Conservation (phyloP, 2,113 vertebrate genomes). For the Cryptotis parvus region DNA sequence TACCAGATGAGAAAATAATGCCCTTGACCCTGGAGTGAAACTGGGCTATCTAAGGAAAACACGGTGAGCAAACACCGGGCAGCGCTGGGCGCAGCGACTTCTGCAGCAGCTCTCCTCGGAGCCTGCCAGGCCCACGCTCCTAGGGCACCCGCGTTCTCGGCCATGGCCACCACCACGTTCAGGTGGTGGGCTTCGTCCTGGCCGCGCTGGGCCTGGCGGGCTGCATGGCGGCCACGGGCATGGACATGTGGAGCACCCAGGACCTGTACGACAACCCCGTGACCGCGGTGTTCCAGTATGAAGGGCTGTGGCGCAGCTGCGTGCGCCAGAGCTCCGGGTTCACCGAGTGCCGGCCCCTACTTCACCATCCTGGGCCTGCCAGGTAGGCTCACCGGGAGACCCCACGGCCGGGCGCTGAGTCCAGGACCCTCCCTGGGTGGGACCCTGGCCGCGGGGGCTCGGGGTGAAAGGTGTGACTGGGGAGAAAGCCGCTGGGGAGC, state of each 20-base stretch:
- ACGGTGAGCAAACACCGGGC: constrained; percentile 87
- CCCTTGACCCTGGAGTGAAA: constrained; percentile 85
- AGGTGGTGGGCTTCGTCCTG: constrained; percentile 91
- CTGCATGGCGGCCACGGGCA: constrained; percentile 89
- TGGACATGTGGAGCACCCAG: constrained; percentile 93
- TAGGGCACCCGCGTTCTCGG: neutral
- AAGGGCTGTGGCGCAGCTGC: constrained; percentile 95
- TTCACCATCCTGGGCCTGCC: constrained; percentile 94
- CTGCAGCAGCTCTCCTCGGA: constrained; percentile 74
- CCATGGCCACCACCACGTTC: constrained; percentile 91
- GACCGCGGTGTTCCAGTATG: constrained; percentile 92
- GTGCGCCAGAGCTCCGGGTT: constrained; percentile 92
- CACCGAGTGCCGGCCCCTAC: constrained; percentile 93
- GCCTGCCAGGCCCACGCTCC: neutral
- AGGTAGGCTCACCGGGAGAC: constrained; percentile 86
- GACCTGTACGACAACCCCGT: constrained; percentile 91
- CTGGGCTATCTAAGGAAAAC: constrained; percentile 92
- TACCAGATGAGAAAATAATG: constrained; percentile 77
- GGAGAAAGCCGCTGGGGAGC: neutral
- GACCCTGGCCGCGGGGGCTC: neutral
- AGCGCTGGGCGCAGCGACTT: constrained; percentile 81
- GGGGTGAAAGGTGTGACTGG: neutral
- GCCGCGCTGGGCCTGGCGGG: constrained; percentile 87
- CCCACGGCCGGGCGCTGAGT: neutral
- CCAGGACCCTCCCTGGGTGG: neutral